These are phyloP conservation scores for Plebejus melissa DNA, from an alignment of 2,888 invertebrate genomes.

Conservation along the genomic window DNA sequence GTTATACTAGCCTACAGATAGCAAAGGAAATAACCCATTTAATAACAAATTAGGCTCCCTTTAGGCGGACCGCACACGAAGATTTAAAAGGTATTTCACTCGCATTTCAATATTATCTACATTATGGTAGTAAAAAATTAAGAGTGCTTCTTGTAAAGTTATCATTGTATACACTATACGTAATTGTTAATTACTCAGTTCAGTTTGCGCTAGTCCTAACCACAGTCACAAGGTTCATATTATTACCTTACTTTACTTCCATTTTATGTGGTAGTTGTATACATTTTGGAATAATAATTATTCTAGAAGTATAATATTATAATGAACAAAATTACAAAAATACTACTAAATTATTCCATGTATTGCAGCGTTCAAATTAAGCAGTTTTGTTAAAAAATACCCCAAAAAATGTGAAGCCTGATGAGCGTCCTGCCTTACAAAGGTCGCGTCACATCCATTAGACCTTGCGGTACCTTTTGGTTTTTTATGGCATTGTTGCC, in stretches of 20 bases:
- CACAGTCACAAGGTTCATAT: no score
- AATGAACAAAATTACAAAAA: no score
- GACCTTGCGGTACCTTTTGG: constrained; percentile 40
- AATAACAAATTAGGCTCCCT: constrained; percentile 71
- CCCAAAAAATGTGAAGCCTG: not conserved
- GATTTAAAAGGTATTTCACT: not conserved
- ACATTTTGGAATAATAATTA: no score
- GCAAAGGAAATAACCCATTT: constrained; percentile 67
- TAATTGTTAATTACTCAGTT: not conserved
- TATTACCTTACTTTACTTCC: no score
- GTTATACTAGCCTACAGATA: constrained; percentile 44
- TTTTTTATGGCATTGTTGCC: constrained; percentile 45
- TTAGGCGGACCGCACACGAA: constrained; percentile 18
- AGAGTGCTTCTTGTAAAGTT: not conserved
- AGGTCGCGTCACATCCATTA: constrained; percentile 39
- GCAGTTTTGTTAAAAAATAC: not conserved
- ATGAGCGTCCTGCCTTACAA: constrained; percentile 33
- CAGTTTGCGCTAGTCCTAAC: not conserved
- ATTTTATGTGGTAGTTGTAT: no score
- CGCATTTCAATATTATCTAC: not conserved
- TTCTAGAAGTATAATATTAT: no score
- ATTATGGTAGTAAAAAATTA: not conserved
- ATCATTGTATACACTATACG: not conserved
- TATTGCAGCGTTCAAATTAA: not conserved
- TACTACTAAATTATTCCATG: not conserved